Evolutionary conservation across 2,888 invertebrate species (phyloP).

Genomic region (Gandaritis pyraliata): DNA sequence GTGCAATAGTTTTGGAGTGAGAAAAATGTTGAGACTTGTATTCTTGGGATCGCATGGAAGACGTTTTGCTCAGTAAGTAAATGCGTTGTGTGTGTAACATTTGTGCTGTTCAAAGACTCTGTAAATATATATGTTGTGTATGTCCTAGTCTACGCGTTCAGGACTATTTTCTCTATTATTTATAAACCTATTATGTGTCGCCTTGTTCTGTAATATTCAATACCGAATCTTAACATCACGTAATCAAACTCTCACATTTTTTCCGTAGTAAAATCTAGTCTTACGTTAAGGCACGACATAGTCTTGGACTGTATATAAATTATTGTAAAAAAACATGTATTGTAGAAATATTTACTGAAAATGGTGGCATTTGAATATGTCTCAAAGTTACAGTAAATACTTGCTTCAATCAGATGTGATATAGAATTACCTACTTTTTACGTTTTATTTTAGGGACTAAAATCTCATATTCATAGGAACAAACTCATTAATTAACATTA

Average conservation of each 20-base stretch:
- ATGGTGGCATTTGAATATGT: constrained; percentile 47
- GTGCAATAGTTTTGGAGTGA: constrained; percentile 34
- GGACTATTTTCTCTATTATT: constrained; percentile 49
- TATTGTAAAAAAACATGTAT: constrained; percentile 67
- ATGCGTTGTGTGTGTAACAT: constrained; percentile 42
- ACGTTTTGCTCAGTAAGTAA: constrained; percentile 49
- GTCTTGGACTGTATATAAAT: constrained; percentile 78
- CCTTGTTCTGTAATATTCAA: constrained; percentile 55
- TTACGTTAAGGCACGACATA: constrained; percentile 78
- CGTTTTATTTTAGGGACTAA: constrained; percentile 64
- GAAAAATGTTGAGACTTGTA: constrained; percentile 21
- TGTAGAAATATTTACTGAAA: constrained; percentile 70
- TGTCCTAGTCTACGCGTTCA: constrained; percentile 49
- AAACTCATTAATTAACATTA: constrained; percentile 52
- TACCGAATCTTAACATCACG: constrained; percentile 55
- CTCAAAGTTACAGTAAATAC: constrained; percentile 65
- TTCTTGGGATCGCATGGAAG: constrained; percentile 33
- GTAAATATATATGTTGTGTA: constrained; percentile 55
- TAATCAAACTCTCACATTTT: constrained; percentile 63
- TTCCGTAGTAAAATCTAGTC: constrained; percentile 83
- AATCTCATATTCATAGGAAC: constrained; percentile 71
- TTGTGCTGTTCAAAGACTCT: constrained; percentile 56
- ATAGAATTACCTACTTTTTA: constrained; percentile 66
- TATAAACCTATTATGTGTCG: constrained; percentile 60
- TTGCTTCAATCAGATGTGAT: constrained; percentile 77